These are phyloP conservation scores for Chloroceryle amazona DNA, from an alignment of 2,797 vertebrate species.

Conservation along the genomic window DNA sequence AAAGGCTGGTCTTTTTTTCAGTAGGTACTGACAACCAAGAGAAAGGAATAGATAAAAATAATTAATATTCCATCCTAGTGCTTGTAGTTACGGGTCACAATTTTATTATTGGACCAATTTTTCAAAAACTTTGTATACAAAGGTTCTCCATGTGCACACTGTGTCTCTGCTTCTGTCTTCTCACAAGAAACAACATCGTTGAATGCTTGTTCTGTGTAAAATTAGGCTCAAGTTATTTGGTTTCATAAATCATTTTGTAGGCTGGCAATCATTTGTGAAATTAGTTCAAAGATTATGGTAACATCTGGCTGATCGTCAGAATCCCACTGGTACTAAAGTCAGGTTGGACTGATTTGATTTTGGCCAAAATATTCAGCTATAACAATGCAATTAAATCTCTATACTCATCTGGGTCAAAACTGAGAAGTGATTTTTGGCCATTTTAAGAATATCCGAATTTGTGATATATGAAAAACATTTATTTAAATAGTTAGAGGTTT, in stretches of 20 bases:
- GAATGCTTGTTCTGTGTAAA: background rate
- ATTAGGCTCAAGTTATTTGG: background rate
- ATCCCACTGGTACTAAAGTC: background rate
- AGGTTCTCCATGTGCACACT: background rate
- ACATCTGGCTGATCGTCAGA: background rate
- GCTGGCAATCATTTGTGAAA: background rate
- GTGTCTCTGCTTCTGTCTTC: background rate
- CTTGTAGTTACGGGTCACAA: background rate
- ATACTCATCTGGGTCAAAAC: background rate
- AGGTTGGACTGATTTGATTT: background rate
- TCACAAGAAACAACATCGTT: background rate
- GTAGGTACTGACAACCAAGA: background rate
- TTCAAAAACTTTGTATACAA: rapidly evolving
- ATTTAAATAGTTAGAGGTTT: background rate
- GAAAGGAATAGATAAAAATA: background rate
- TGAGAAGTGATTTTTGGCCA: background rate
- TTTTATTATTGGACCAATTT: background rate
- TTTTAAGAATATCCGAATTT: background rate
- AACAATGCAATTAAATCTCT: background rate
- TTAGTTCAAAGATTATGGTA: background rate
- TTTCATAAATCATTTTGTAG: background rate
- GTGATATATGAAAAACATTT: rapidly evolving
- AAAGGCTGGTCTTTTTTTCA: background rate
- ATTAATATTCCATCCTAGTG: background rate
- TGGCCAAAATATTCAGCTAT: background rate